Conservation (phyloP, 2,113 vertebrate genomes). For the Mus pahari region DNA sequence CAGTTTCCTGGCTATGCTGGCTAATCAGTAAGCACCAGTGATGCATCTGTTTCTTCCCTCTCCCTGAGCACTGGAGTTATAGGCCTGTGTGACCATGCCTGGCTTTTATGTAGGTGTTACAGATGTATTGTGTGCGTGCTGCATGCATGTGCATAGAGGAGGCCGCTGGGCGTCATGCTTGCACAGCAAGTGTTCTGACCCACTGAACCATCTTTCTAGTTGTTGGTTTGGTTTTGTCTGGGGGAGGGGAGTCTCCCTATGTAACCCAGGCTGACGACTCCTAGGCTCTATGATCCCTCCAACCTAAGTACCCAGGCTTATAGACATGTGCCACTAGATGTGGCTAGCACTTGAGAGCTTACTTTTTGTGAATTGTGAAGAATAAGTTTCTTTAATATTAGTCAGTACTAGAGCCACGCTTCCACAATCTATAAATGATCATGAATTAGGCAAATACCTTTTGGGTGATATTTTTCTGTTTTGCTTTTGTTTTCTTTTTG, state of each 20-base stretch:
- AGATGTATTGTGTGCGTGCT: no score
- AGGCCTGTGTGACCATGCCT: background rate
- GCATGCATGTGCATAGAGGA: no score
- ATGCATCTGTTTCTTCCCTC: background rate
- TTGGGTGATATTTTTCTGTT: background rate
- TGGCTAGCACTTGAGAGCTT: background rate
- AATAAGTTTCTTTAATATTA: slow-evolving; percentile 30
- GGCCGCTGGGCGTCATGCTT: background rate
- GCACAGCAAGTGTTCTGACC: background rate
- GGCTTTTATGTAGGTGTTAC: no score
- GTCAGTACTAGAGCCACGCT: background rate
- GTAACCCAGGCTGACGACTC: background rate
- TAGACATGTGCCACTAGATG: background rate
- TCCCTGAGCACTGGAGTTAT: background rate
- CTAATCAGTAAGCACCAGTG: background rate
- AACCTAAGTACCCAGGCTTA: background rate
- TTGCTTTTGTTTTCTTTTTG: background rate
- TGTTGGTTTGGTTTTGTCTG: background rate
- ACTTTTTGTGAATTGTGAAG: slow-evolving; percentile 44
- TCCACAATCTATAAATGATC: background rate
- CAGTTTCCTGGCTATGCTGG: background rate
- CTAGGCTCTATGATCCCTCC: background rate
- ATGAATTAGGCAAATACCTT: slow-evolving; percentile 43
- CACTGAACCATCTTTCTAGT: background rate
- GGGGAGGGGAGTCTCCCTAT: background rate